Evolutionary conservation across 2,113 vertebrate species (phyloP).

Genomic region (Synchiropus splendidus): DNA sequence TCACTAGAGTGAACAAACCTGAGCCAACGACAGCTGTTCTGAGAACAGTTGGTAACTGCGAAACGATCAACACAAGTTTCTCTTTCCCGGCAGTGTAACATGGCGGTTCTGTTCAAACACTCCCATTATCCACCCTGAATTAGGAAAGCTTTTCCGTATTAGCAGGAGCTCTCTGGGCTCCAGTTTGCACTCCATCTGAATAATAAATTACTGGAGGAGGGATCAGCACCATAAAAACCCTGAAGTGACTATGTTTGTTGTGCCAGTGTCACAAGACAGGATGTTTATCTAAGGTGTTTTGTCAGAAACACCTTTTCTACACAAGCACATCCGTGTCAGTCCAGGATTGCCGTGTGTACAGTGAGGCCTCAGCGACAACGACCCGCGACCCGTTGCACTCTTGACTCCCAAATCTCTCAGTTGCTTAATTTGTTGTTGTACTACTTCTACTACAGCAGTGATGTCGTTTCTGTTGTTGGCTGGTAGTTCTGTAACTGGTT

Average conservation of each 20-base stretch:
- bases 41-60: too few species aligned
- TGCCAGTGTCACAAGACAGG: constrained; percentile 14
- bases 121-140: constrained; percentile 5
- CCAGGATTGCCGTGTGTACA: constrained; percentile 24
- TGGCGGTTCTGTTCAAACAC: constrained; percentile 4
- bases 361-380: constrained; percentile 3
- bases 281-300: constrained; percentile 51
- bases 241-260: background rate
- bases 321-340: constrained; percentile 41
- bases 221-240: too few species aligned
- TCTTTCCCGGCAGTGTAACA: background rate
- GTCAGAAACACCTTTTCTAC: constrained; percentile 8
- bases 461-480: too few species aligned
- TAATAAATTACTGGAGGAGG: background rate
- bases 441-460: too few species aligned
- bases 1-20: too few species aligned
- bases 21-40: too few species aligned
- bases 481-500: too few species aligned
- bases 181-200: background rate
- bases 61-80: background rate
- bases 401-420: too few species aligned
- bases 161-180: background rate
- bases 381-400: constrained; percentile 8
- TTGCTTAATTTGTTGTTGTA: too few species aligned
- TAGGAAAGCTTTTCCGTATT: background rate